Evolutionary conservation across 2,888 invertebrate genomes (phyloP).

Genomic region (Prosopocoilus inquinatus): DNA sequence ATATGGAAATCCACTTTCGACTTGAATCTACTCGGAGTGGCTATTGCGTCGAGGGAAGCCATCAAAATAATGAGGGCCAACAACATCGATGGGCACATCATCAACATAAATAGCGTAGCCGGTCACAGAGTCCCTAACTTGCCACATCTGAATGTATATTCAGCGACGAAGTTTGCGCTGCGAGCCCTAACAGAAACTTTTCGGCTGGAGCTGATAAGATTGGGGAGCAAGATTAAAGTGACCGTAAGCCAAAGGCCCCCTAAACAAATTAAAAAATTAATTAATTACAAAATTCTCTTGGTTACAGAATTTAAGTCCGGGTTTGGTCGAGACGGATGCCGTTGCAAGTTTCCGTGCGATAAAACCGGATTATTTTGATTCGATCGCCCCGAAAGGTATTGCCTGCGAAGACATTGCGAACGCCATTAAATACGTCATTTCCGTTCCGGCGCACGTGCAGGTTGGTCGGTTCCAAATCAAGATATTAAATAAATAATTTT

Average conservation of each 20-base stretch:
- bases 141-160: slow-evolving; percentile 29
- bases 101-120: slow-evolving; percentile 38
- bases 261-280: background rate
- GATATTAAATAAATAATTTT: background rate
- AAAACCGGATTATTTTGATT: background rate
- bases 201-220: slow-evolving; percentile 19
- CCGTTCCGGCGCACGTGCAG: slow-evolving; percentile 61
- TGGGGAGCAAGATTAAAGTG: slow-evolving; percentile 30
- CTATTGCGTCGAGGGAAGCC: slow-evolving; percentile 37
- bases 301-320: slow-evolving; percentile 62
- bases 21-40: slow-evolving; percentile 15
- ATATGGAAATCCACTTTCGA: slow-evolving; percentile 15
- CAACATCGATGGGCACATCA: slow-evolving; percentile 37
- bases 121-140: slow-evolving; percentile 33
- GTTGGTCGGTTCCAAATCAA: slow-evolving; percentile 38
- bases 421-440: slow-evolving; percentile 60
- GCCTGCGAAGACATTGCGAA: slow-evolving; percentile 57
- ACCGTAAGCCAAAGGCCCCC: slow-evolving; percentile 23
- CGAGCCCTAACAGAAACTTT: slow-evolving; percentile 28
- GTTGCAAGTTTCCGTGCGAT: background rate
- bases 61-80: slow-evolving; percentile 34
- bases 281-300: background rate
- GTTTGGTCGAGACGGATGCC: slow-evolving; percentile 57
- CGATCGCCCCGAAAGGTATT: background rate
- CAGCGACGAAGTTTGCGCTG: slow-evolving; percentile 31